Evolutionary conservation across 2,113 vertebrate species (phyloP).

Genomic region (Mustela nigripes): DNA sequence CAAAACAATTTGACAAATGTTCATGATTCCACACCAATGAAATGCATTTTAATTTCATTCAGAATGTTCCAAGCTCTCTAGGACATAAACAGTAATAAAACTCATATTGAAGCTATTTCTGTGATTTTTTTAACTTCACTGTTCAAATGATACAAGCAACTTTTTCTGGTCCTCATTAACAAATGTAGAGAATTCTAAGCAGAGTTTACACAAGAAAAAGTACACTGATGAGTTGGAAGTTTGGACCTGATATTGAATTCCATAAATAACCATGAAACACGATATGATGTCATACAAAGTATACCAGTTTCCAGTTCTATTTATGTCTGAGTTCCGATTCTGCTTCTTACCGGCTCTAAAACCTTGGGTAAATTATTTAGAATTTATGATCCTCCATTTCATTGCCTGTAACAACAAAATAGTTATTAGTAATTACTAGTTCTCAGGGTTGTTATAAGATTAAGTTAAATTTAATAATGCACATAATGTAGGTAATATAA

Average conservation of each 20-base stretch:
- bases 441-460: background rate
- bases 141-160: background rate
- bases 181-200: background rate
- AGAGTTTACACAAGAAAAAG: constrained; percentile 30
- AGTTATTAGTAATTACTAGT: background rate
- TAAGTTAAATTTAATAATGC: constrained; percentile 24
- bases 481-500: background rate
- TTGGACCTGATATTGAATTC: background rate
- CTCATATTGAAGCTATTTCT: constrained; percentile 66
- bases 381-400: background rate
- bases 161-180: constrained; percentile 25
- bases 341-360: background rate
- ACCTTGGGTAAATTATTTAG: background rate
- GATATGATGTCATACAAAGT: background rate
- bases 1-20: constrained; percentile 80
- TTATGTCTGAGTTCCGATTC: background rate
- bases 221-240: background rate
- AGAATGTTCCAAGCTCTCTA: constrained; percentile 66
- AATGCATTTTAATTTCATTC: constrained; percentile 77
- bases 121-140: constrained; percentile 58
- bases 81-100: constrained; percentile 73
- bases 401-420: background rate
- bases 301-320: background rate
- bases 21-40: constrained; percentile 77
- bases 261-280: background rate